phyloP scores from a whole-genome alignment of 1,140 invertebrate genomes.

The Orussus abietinus region DNA sequence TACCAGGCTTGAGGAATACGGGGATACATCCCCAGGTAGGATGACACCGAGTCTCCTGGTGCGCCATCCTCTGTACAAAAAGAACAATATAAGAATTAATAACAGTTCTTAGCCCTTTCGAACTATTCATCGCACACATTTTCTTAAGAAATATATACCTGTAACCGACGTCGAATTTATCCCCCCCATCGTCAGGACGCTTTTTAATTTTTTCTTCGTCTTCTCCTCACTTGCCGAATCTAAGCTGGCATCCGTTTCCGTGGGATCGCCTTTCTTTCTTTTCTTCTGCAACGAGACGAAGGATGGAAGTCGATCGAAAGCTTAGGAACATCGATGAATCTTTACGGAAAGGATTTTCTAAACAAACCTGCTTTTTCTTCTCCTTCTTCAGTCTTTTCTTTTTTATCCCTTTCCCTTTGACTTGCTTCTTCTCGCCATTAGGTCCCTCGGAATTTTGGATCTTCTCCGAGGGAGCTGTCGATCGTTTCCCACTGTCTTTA shows the following conservation, averaged over 20 bases:
- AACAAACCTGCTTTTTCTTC: conserved; percentile 42
- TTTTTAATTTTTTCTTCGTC: conserved; percentile 40
- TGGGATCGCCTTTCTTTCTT: conserved; percentile 34
- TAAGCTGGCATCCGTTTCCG: conserved; percentile 20
- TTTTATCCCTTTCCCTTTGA: conserved; percentile 38
- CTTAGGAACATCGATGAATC: conserved; percentile 1
- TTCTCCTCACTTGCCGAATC: conserved; percentile 24
- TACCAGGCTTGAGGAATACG: conserved; percentile 44
- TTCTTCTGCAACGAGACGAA: conserved; percentile 34
- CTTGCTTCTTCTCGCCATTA: conserved; percentile 35
- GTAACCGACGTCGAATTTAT: conserved; percentile 23
- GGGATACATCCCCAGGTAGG: conserved; percentile 33
- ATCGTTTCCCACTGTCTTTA: conserved; percentile 39
- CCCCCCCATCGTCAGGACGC: conserved; percentile 30
- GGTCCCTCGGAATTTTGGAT: conserved; percentile 17
- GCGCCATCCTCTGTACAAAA: conserved; percentile 11
- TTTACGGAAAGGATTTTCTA: conserved; percentile 3
- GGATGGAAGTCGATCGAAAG: background rate
- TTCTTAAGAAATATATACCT: conserved; percentile 21
- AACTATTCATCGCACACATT: background rate
- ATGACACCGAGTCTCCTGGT: conserved; percentile 17
- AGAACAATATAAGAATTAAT: conserved; percentile 1
- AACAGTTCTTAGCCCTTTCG: background rate
- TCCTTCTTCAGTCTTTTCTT: conserved; percentile 32
- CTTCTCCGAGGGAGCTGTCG: conserved; percentile 23